A percentile compares a stretch with the other conserved stretches of the same genome.
Evolutionary conservation across 2,113 vertebrate genomes (phyloP).

Genomic region (Numida meleagris): DNA sequence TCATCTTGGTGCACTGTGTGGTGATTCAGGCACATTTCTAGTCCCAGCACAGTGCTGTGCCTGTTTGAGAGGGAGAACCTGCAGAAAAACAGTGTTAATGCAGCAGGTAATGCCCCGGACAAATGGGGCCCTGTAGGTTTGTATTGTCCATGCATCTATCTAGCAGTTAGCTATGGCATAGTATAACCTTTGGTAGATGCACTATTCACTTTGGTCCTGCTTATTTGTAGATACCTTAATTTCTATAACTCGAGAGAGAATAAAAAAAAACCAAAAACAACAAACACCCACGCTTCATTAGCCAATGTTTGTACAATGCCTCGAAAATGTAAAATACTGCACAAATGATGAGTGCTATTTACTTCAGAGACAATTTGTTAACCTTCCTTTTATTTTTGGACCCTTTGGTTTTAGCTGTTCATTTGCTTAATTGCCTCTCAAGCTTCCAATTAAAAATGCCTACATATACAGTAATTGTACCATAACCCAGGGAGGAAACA

Average conservation of each 20-base stretch:
- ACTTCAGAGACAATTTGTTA: constrained; percentile 44
- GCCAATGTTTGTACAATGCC: background rate
- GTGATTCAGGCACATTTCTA: background rate
- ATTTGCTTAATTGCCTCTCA: constrained; percentile 68
- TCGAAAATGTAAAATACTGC: background rate
- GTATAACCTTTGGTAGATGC: background rate
- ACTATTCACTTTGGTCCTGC: background rate
- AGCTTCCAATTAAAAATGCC: constrained; percentile 58
- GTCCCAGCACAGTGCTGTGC: background rate
- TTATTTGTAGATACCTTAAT: background rate
- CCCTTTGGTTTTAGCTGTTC: constrained; percentile 66
- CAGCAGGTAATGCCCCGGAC: background rate
- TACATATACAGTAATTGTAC: constrained; percentile 25
- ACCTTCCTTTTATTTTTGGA: constrained; percentile 31
- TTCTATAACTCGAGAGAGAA: background rate
- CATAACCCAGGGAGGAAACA: constrained; percentile 12
- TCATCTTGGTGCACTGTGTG: accelerated
- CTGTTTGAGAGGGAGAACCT: background rate
- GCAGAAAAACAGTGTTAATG: accelerated
- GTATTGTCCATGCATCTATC: background rate
- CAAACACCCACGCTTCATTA: background rate
- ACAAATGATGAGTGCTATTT: background rate
- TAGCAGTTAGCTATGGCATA: background rate
- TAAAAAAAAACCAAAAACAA: background rate
- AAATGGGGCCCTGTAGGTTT: background rate